Conservation (phyloP, 2,113 vertebrate species). For the Nycticorax nycticorax region DNA sequence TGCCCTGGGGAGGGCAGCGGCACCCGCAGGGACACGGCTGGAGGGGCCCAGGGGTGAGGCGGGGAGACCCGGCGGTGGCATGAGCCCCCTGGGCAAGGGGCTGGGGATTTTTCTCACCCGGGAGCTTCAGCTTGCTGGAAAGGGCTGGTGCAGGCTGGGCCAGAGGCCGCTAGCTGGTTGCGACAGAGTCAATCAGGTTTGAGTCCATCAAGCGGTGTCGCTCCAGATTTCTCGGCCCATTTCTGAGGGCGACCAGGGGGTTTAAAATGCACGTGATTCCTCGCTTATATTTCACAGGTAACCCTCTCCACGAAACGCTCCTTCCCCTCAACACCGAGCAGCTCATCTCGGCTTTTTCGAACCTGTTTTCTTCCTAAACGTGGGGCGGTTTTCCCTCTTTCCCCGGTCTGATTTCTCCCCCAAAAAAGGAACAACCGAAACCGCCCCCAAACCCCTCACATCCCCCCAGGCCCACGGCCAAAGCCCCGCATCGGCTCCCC, state of each 20-base stretch:
- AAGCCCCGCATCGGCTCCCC: not conserved
- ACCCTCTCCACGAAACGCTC: not conserved
- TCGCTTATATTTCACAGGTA: not conserved
- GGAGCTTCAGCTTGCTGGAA: not conserved
- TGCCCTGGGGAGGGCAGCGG: not conserved
- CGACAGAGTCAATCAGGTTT: not conserved
- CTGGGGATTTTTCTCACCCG: not conserved
- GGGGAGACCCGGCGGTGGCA: fast-evolving
- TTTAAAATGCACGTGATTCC: not conserved
- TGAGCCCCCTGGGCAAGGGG: not conserved
- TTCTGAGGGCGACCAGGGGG: not conserved
- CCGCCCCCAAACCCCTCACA: no score
- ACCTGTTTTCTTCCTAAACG: not conserved
- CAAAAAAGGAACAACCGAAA: not conserved
- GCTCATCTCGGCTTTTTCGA: not conserved
- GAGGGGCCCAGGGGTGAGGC: not conserved
- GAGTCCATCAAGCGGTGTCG: not conserved
- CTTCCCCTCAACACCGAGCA: not conserved
- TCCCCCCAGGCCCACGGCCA: no score
- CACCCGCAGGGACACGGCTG: fast-evolving
- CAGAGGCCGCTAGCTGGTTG: not conserved
- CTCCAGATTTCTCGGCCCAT: not conserved
- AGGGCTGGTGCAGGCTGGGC: not conserved
- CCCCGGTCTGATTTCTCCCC: not conserved
- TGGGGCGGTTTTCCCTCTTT: not conserved